Base-by-base conservation (phyloP, 2,797 vertebrate genomes). In the Microctenopoma lineatum region DNA sequence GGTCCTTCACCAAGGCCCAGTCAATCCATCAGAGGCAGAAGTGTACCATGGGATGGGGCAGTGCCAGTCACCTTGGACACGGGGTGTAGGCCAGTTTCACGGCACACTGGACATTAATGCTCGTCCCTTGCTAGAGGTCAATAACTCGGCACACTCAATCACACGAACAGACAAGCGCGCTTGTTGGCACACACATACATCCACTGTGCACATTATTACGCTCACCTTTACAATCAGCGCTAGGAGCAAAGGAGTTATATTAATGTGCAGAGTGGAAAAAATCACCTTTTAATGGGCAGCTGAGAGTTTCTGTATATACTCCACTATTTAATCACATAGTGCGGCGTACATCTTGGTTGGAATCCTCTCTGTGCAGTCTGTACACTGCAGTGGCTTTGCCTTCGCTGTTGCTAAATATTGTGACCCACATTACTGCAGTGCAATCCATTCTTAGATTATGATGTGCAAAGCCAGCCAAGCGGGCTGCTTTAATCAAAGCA, bases 361-460 rank as follows among this genome's bases (percentile, higher is more conserved):
- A 59, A 64, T 81, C 61, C 73, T 62, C 51, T 34, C 60, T 12
- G 4, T 8, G 11, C 72, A 61, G 69, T 42, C 59, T 48, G 4
- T 63, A 66, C 66, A 63, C 73, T 38, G 55, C 65, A 59, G 48
- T 45, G 56, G 66, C 66, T 73, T 53, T 70, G 63, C 57, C 59
- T 83, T 81, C 47, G 5, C 80, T 60, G 80, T 84, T 85, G 75
- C 88, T 84, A 87, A 90, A 91, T 86, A 90, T 83, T 78, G 85
- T 90, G 90, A 90, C 90, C 92, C 84, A 90, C 75, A 90, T 90
- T 87, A 81, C 84, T 80, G 83, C 88, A 80, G 79, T 71, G 84
- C 84, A 90, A 92, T 90, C 85, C 88, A 89, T 90, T 91, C 86
- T 86, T 85, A 90, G 85, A 89, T 89, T 89, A 89, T 90, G 84